A percentile compares a stretch with the other conserved stretches of the same genome.
Evolutionary conservation across 1,140 invertebrate genomes (phyloP).

Genomic region (Dreissena rostriformis): DNA sequence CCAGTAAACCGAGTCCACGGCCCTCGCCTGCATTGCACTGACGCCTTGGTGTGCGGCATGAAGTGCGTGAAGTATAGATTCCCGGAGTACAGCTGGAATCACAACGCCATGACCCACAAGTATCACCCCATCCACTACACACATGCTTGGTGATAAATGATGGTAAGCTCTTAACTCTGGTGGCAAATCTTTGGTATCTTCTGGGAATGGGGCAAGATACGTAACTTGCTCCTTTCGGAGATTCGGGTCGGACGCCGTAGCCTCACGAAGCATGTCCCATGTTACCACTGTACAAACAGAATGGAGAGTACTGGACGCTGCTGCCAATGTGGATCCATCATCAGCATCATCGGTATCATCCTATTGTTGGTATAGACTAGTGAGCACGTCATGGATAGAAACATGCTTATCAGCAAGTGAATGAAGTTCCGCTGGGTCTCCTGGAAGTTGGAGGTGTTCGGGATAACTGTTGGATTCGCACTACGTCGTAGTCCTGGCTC

Average conservation of each 20-base stretch:
- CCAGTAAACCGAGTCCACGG: not conserved
- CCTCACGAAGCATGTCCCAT: slow-evolving; percentile 7
- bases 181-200: slow-evolving; percentile 4
- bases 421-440: slow-evolving; percentile 14
- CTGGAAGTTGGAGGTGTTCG: slow-evolving; percentile 20
- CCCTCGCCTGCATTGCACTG: not conserved
- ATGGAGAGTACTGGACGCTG: slow-evolving; percentile 12
- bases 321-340: slow-evolving; percentile 35
- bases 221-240: not conserved
- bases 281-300: slow-evolving; percentile 4
- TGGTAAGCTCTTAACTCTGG: slow-evolving; percentile 22
- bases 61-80: not conserved
- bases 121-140: not conserved
- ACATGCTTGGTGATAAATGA: slow-evolving; percentile 12
- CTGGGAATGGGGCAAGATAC: slow-evolving; percentile 36
- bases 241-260: slow-evolving; percentile 23
- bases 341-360: slow-evolving; percentile 32
- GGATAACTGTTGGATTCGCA: slow-evolving; percentile 17
- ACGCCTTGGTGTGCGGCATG: not conserved
- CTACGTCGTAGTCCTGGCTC: slow-evolving; percentile 40
- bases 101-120: not conserved
- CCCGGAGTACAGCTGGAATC: not conserved
- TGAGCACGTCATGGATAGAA: slow-evolving; percentile 8
- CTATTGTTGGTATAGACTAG: slow-evolving; percentile 21
- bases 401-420: not conserved